Conservation (phyloP, 2,888 invertebrate genomes). For the Rotaria sp. region DNA sequence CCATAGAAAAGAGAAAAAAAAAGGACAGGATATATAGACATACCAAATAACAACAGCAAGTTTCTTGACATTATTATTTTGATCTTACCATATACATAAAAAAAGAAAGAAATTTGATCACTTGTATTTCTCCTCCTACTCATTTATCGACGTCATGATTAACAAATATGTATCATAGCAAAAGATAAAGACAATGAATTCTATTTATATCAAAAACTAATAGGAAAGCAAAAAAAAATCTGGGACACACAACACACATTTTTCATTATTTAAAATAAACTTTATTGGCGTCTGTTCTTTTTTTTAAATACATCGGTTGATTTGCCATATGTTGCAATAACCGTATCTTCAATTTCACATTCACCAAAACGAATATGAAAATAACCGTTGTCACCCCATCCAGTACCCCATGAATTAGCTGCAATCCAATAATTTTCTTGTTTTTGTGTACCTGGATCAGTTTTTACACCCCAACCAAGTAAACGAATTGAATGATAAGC, state of each 20-base stretch:
- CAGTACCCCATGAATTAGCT: constrained; percentile 39
- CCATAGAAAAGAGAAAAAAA: not conserved
- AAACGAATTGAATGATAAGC: constrained; percentile 39
- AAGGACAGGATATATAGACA: not conserved
- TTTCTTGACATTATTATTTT: constrained; percentile 15
- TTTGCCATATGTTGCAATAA: constrained; percentile 23
- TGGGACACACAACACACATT: not conserved
- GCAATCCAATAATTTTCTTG: constrained; percentile 35
- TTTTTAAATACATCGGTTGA: constrained; percentile 1
- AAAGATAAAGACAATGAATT: not conserved
- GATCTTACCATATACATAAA: not conserved
- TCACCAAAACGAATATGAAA: constrained; percentile 7
- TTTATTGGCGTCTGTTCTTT: not conserved
- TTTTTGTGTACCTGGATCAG: not conserved
- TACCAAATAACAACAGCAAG: not conserved
- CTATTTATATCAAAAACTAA: constrained; percentile 10
- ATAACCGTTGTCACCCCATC: constrained; percentile 34
- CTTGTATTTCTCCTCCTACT: constrained; percentile 9
- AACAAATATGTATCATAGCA: not conserved
- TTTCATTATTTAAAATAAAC: not conserved
- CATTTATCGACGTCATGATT: not conserved
- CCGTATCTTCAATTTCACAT: not conserved
- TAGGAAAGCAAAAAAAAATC: not conserved
- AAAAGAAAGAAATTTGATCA: not conserved
- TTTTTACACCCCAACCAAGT: constrained; percentile 34